phyloP scores from a whole-genome alignment of 2,888 invertebrate genomes.

The Amiota minor region DNA sequence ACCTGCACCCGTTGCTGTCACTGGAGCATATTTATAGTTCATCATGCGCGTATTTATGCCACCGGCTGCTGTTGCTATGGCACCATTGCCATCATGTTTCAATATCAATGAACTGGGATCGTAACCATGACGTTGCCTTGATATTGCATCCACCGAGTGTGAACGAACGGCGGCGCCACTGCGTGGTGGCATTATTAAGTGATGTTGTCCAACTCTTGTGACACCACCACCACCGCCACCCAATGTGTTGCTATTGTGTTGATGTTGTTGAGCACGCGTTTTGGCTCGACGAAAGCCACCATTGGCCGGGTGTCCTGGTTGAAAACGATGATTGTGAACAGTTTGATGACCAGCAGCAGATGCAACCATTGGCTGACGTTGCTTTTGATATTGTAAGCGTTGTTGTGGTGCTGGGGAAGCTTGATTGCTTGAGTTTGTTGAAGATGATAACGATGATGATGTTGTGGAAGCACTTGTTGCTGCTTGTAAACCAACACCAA shows the following conservation, averaged over 20 bases:
- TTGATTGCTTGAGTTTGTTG: slow-evolving; percentile 35
- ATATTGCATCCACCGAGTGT: slow-evolving; percentile 73
- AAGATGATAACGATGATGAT: background rate
- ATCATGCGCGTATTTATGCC: slow-evolving; percentile 59
- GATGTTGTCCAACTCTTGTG: slow-evolving; percentile 16
- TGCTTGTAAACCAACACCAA: background rate
- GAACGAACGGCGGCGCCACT: slow-evolving; percentile 66
- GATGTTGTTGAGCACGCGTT: slow-evolving; percentile 55
- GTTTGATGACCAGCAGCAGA: slow-evolving; percentile 58
- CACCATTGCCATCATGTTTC: slow-evolving; percentile 67
- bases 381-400: slow-evolving; percentile 70
- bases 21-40: slow-evolving; percentile 64
- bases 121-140: slow-evolving; percentile 61
- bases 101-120: slow-evolving; percentile 69
- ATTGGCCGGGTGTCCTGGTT: slow-evolving; percentile 36
- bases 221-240: slow-evolving; percentile 1
- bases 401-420: slow-evolving; percentile 46
- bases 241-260: slow-evolving; percentile 35
- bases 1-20: slow-evolving; percentile 35
- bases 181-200: slow-evolving; percentile 42
- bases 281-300: slow-evolving; percentile 68
- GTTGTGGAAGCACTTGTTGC: slow-evolving; percentile 24
- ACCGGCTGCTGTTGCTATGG: slow-evolving; percentile 42
- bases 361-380: slow-evolving; percentile 70
- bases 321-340: slow-evolving; percentile 68